Evolutionary conservation across 2,797 vertebrate species (phyloP).

Genomic region (Chloroceryle inda): DNA sequence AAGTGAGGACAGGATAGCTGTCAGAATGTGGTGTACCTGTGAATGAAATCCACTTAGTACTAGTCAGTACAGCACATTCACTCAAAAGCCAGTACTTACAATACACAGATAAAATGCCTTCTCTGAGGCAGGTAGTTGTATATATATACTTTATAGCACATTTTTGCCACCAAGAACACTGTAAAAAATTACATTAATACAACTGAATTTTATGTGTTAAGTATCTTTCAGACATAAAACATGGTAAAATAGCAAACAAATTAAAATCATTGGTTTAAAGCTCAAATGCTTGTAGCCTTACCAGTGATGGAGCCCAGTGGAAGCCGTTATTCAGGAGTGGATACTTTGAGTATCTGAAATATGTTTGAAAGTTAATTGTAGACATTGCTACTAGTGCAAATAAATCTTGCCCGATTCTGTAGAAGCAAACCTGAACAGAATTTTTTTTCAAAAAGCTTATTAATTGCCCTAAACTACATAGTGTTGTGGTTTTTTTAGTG

Average conservation of each 20-base stretch:
- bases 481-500: not conserved
- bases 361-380: not conserved
- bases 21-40: not conserved
- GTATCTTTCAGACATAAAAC: not conserved
- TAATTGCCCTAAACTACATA: not conserved
- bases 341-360: not conserved
- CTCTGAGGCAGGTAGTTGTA: not conserved
- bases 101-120: not conserved
- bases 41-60: conserved; percentile 7
- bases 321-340: not conserved
- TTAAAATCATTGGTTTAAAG: not conserved
- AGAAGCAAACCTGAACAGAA: not conserved
- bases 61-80: not conserved
- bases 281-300: not conserved
- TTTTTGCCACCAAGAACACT: not conserved
- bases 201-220: not conserved
- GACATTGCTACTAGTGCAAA: not conserved
- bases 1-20: not conserved
- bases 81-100: not conserved
- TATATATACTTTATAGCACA: not conserved
- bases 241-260: not conserved
- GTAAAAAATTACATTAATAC: not conserved
- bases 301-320: not conserved
- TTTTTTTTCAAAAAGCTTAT: not conserved
- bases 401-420: not conserved